Base-by-base conservation (phyloP, 1,140 invertebrate genomes). In the Diabrotica virgifera region DNA sequence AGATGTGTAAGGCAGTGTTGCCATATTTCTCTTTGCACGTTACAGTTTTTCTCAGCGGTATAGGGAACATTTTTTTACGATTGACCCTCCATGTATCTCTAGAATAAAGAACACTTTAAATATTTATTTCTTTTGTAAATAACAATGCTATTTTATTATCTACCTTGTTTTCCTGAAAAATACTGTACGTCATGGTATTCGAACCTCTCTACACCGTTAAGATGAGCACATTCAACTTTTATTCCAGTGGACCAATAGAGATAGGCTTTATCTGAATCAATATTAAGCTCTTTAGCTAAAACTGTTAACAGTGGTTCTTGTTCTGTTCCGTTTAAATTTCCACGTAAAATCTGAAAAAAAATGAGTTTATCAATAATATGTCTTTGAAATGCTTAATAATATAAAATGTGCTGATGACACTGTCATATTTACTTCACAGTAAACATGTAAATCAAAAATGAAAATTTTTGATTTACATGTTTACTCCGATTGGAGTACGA, bases 221-320 rank as follows among this genome's bases (percentile, higher is more conserved):
- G 79, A 52, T 86, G 82, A 0, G 91, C 86, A 40, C 89, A 87
- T 80, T 93, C 90, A 0, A 97, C 85, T 0, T 89, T 87, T 66
- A 92, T 87, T 0, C 86, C 87, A 0, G 94, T 96, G 7, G 91
- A 90, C 90, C 94, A 97, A 74, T 96, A 95, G 13, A 97, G 82
- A 68, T 89, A 89, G 0, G 91, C 94, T 68, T 87, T 86, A 5
- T 89, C 69, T 0, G 93, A 87, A 77, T 97, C 94, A 24, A 96
- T 86, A 13, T 88, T 87, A 12, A 96, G 77, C 72, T 93, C 89
- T 72, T 90, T 89, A 5, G 91, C 92, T 13, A 89, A 84, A 36
- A 63, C 65, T 3, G 90, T 90, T 10, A 92, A 80, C 56, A 95
- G 84, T 6, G 88, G 87, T 76, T 94, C 92, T 68, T 87, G 84